phyloP scores from a whole-genome alignment of 2,113 vertebrate genomes.

The Papio anubis region DNA sequence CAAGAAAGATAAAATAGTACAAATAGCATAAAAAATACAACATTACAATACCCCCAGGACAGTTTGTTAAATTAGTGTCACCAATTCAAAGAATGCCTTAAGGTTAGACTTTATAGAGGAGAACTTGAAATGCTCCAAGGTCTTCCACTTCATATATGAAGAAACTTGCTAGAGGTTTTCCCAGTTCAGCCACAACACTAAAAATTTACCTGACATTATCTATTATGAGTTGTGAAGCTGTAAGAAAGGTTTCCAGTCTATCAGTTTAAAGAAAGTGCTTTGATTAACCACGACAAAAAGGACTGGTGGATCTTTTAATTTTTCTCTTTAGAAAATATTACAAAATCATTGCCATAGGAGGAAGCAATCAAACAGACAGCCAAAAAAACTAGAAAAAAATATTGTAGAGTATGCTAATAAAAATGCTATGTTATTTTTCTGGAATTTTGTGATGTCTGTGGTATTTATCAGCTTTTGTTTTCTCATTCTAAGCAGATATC shows the following conservation, averaged over 20 bases:
- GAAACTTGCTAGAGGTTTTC: not conserved
- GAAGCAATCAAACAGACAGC: not conserved
- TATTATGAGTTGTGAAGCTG: not conserved
- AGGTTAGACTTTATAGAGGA: not conserved
- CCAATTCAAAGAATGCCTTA: not conserved
- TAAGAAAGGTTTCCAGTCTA: not conserved
- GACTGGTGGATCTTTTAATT: not conserved
- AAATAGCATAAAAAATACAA: no score
- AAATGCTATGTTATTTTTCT: not conserved
- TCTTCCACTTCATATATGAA: not conserved
- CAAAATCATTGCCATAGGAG: not conserved
- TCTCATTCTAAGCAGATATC: not conserved
- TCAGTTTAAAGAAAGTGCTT: not conserved
- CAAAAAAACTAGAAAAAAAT: not conserved
- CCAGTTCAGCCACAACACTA: not conserved
- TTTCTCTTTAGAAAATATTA: constrained; percentile 4
- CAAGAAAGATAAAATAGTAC: not conserved
- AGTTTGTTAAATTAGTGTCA: not conserved
- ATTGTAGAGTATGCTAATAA: not conserved
- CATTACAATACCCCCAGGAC: not conserved
- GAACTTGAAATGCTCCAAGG: not conserved
- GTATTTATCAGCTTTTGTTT: not conserved
- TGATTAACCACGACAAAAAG: not conserved
- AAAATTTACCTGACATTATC: not conserved
- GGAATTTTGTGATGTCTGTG: not conserved